A percentile compares a stretch with the other conserved stretches of the same genome.
phyloP scores from a whole-genome alignment of 2,888 invertebrate genomes.

The Chrysolina oricalcia region DNA sequence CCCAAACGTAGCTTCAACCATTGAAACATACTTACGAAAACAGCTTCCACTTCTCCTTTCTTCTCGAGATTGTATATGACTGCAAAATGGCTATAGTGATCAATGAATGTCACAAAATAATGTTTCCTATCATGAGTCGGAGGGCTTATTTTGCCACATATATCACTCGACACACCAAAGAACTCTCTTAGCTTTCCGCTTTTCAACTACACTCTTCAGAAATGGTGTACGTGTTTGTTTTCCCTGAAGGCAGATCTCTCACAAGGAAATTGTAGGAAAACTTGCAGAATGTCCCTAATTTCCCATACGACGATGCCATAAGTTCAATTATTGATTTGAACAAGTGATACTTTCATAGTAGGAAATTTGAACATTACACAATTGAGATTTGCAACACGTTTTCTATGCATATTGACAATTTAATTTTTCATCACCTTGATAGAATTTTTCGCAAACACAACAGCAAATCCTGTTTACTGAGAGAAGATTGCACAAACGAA shows the following conservation, averaged over 20 bases:
- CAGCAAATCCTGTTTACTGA: conserved; percentile 34
- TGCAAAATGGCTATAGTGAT: conserved; percentile 53
- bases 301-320: too few relatives aligned
- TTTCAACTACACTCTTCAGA: too few relatives aligned
- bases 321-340: conserved; percentile 28
- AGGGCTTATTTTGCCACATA: conserved; percentile 56
- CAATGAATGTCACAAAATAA: conserved; percentile 57
- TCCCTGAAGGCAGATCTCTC: too few relatives aligned
- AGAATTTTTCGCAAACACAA: conserved; percentile 16
- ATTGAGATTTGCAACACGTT: background rate
- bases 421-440: background rate
- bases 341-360: background rate
- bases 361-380: too few relatives aligned
- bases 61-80: conserved; percentile 54
- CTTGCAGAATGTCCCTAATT: too few relatives aligned
- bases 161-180: too few relatives aligned
- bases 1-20: conserved; percentile 40
- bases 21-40: conserved; percentile 50
- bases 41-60: conserved; percentile 45
- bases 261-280: too few relatives aligned
- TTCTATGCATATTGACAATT: background rate
- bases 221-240: too few relatives aligned
- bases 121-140: conserved; percentile 47
- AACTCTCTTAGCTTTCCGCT: too few relatives aligned
- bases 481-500: conserved; percentile 31